phyloP scores from a whole-genome alignment of 2,797 vertebrate genomes.

The Tokudaia muenninki region DNA sequence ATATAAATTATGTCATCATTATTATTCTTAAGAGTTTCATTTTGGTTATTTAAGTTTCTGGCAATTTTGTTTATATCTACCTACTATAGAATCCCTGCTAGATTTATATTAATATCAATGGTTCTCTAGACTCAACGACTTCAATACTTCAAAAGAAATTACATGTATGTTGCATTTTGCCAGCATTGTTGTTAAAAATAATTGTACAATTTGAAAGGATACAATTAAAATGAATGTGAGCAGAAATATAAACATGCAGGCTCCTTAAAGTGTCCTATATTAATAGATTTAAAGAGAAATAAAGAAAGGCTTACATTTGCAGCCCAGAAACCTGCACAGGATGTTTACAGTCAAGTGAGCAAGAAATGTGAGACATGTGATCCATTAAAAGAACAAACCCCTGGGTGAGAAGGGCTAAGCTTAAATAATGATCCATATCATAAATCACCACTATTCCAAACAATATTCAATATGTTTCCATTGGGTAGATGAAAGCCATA shows the following conservation, averaged over 20 bases:
- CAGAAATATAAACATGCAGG: constrained; percentile 4
- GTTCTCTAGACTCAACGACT: neutral
- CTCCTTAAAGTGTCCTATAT: constrained; percentile 37
- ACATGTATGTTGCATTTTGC: neutral
- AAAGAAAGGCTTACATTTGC: constrained; percentile 42
- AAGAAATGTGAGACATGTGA: constrained; percentile 63
- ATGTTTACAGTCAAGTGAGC: constrained; percentile 43
- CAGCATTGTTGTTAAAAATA: constrained; percentile 33
- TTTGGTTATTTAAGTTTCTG: neutral
- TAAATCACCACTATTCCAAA: constrained; percentile 11
- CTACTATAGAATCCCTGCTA: neutral
- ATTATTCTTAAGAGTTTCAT: neutral
- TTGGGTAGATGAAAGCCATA: constrained; percentile 53
- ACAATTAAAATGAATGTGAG: neutral
- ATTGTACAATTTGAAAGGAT: constrained; percentile 24
- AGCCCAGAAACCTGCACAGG: neutral
- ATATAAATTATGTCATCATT: neutral
- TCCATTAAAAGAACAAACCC: neutral
- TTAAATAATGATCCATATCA: constrained; percentile 34
- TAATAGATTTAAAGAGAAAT: constrained; percentile 49
- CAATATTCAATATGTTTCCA: constrained; percentile 57
- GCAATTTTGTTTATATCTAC: constrained; percentile 3
- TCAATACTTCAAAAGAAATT: neutral
- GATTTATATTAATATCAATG: neutral
- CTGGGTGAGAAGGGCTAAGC: neutral